Evolutionary conservation across 2,797 vertebrate genomes (phyloP).

Genomic region (Polyboroides typus): DNA sequence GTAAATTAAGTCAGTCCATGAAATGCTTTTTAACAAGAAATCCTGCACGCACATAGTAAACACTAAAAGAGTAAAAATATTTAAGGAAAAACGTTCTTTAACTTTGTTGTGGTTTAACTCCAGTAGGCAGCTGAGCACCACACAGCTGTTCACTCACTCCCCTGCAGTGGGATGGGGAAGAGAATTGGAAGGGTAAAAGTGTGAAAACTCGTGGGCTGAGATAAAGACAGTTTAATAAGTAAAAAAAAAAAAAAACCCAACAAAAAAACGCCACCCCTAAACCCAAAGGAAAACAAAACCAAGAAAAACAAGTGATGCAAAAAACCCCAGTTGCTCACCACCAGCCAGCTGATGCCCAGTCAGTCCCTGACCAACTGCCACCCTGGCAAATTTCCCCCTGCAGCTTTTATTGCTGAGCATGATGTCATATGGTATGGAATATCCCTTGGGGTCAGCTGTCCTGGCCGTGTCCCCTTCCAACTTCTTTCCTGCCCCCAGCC

Average conservation of each 20-base stretch:
- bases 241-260: background rate
- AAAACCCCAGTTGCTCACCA: background rate
- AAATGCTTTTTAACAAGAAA: background rate
- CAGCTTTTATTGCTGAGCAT: background rate
- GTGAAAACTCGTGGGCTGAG: background rate
- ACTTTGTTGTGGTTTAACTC: background rate
- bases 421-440: background rate
- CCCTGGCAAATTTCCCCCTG: background rate
- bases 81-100: background rate
- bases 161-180: background rate
- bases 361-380: background rate
- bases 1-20: background rate
- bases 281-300: background rate
- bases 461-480: background rate
- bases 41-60: background rate
- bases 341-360: background rate
- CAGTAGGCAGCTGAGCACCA: background rate
- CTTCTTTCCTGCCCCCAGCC: background rate
- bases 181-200: background rate
- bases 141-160: background rate
- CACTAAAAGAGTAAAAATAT: background rate
- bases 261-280: background rate
- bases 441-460: background rate
- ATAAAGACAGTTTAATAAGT: background rate
- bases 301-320: background rate